Percentiles rank a stretch among this genome's conserved stretches.
phyloP scores from a whole-genome alignment of 2,888 invertebrate species.

The Drosophila mimetica region DNA sequence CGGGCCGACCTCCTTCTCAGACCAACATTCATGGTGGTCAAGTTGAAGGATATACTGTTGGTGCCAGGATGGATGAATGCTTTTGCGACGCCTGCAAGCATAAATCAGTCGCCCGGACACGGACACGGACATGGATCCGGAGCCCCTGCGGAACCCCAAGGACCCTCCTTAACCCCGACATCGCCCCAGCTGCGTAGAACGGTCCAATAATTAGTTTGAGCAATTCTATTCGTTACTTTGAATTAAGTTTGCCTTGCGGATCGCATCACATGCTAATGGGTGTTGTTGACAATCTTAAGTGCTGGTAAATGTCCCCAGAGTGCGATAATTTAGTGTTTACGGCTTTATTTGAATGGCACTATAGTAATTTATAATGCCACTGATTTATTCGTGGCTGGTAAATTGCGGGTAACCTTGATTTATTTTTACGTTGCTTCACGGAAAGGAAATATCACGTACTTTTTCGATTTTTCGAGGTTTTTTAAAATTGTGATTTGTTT shows the following conservation, averaged over 20 bases:
- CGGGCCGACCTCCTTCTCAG: constrained; percentile 22
- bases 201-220: constrained; percentile 53
- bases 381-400: constrained; percentile 4
- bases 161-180: not conserved
- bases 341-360: constrained; percentile 5
- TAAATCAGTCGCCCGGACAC: constrained; percentile 50
- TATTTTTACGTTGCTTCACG: not conserved
- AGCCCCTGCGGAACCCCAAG: not conserved
- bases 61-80: constrained; percentile 43
- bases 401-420: not conserved
- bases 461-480: not conserved
- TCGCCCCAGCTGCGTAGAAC: constrained; percentile 16
- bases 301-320: constrained; percentile 27
- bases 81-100: constrained; percentile 52
- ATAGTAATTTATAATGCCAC: not conserved
- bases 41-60: constrained; percentile 63
- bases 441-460: not conserved
- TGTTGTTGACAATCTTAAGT: constrained; percentile 34
- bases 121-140: not conserved
- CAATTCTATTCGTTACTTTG: constrained; percentile 41
- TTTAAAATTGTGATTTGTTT: no score
- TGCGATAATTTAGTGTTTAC: constrained; percentile 21
- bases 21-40: constrained; percentile 56
- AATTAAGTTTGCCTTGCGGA: constrained; percentile 33
- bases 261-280: constrained; percentile 22